Evolutionary conservation across 1,140 invertebrate species (phyloP), one percentile per base, ranked within the genome.

Genomic region (Chironomus tepperi): DNA sequence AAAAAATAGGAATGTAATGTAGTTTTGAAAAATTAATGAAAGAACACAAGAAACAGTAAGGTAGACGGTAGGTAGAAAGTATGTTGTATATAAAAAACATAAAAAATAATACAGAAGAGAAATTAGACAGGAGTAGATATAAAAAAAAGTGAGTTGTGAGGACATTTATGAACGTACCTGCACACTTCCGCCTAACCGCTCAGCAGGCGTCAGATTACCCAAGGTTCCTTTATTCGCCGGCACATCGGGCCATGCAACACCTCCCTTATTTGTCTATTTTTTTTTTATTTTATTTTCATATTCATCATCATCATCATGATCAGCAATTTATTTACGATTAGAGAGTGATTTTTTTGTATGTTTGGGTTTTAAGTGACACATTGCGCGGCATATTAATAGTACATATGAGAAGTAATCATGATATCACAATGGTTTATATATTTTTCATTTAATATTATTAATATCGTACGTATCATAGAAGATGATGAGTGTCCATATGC

Each of bases 111-210:
- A 24, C 15, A 64, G 43, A 72, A 19, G 74, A 74, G 16, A 47
- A 75, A 73, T 18, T 67, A 10, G 47, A 24, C 73, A 16, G 16
- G 24, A 72, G 18, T 74, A 76, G 72, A 74, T 73, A 15, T 75
- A 74, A 76, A 76, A 76, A 73, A 75, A 78, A 79, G 81, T 57
- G 47, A 47, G 15, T 47, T 47, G 8, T 47, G 43, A 57, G 47
- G 47, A 57, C 47, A 57, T 57, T 47, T 57, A 57, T 57, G 76
- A 78, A 85, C 86, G 87, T 88, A 95, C 93, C 93, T 96, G 93
- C 79, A 95, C 93, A 81, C 93, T 95, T 83, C 95, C 95, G 84
- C 96, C 24, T 34, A 34, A 94, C 84, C 94, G 90, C 86, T 96
- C 94, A 80, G 94, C 94, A 79, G 94, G 93, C 77, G 93, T 95